phyloP scores from a whole-genome alignment of 2,113 vertebrate genomes.

The Rattus norvegicus region DNA sequence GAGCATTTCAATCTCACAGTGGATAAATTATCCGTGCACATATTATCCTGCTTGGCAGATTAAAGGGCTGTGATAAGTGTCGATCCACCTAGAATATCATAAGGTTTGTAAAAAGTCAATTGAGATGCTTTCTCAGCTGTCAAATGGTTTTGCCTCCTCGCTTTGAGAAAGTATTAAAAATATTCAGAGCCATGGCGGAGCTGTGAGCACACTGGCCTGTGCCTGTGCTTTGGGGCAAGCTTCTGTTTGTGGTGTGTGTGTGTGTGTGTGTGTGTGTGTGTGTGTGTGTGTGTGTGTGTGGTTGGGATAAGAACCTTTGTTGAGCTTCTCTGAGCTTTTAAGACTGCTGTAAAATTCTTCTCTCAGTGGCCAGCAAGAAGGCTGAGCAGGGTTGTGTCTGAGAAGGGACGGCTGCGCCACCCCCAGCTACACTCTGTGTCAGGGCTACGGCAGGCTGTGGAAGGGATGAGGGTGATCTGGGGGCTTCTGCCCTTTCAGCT shows the following conservation, averaged over 20 bases:
- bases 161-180: conserved; percentile 50
- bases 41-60: conserved; percentile 82
- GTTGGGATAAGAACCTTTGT: not conserved
- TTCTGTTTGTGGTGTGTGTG: too few species aligned
- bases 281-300: not conserved
- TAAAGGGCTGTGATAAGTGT: conserved; percentile 75
- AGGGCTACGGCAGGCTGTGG: not conserved
- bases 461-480: not conserved
- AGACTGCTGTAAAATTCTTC: not conserved
- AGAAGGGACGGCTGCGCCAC: not conserved
- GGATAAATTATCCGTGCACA: conserved; percentile 79
- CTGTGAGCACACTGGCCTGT: accelerated
- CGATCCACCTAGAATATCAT: conserved; percentile 68
- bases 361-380: not conserved
- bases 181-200: not conserved
- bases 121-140: conserved; percentile 67
- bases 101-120: conserved; percentile 76
- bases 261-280: not conserved
- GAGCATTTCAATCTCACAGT: conserved; percentile 75
- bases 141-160: conserved; percentile 50
- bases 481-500: not conserved
- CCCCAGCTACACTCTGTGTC: not conserved
- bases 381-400: not conserved
- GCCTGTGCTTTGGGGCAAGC: too few species aligned
- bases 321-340: not conserved